Evolutionary conservation across 2,888 invertebrate species (phyloP).

Genomic region (Rhingia rostrata): DNA sequence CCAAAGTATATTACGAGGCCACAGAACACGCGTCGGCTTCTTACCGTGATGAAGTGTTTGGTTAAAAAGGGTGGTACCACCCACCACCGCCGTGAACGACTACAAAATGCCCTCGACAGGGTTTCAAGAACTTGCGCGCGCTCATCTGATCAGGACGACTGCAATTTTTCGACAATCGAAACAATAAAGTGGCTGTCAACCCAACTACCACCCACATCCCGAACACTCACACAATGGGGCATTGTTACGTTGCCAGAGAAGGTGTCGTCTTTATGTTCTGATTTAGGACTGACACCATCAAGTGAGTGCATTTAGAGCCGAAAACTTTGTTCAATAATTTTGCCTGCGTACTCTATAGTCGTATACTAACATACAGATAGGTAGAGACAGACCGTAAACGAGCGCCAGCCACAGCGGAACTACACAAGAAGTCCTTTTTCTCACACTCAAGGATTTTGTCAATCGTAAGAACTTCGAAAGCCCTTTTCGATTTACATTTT

Average conservation of each 20-base stretch:
- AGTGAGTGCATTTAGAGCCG: slow-evolving; percentile 54
- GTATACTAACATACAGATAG: background rate
- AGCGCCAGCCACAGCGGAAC: slow-evolving; percentile 33
- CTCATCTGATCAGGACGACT: slow-evolving; percentile 41
- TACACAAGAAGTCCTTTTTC: slow-evolving; percentile 55
- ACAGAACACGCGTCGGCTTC: slow-evolving; percentile 57
- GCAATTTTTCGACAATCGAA: slow-evolving; percentile 55
- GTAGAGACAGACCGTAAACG: background rate
- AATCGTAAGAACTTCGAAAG: slow-evolving; percentile 70
- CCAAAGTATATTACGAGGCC: slow-evolving; percentile 62
- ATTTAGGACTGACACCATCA: slow-evolving; percentile 64
- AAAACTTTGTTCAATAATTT: slow-evolving; percentile 65
- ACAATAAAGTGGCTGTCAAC: slow-evolving; percentile 48
- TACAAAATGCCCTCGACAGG: background rate
- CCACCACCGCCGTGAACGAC: background rate
- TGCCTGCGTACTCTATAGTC: slow-evolving; percentile 18
- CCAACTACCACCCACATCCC: background rate
- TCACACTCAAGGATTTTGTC: slow-evolving; percentile 56
- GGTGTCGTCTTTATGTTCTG: slow-evolving; percentile 54
- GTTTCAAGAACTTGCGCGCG: slow-evolving; percentile 3
- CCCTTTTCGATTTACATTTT: slow-evolving; percentile 70
- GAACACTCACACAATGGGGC: slow-evolving; percentile 15
- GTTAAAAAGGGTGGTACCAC: slow-evolving; percentile 16
- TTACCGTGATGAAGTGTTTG: slow-evolving; percentile 57
- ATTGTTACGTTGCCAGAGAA: slow-evolving; percentile 38